Conservation (phyloP, 2,888 invertebrate genomes). For the Cerceris rybyensis region DNA sequence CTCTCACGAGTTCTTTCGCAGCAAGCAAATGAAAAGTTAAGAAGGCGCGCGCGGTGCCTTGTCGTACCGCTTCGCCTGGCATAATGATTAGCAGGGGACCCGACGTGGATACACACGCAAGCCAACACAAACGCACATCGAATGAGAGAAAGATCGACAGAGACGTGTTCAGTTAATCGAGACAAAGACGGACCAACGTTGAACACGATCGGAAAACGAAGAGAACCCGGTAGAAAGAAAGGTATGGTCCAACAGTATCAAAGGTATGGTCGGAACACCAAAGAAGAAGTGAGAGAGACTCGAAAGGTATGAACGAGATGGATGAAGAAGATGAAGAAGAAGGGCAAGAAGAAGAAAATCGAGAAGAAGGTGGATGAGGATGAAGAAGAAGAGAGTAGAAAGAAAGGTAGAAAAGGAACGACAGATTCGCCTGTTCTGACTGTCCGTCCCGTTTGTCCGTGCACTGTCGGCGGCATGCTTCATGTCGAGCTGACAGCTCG, state of each 20-base stretch:
- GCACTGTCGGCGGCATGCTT: slow-evolving; percentile 71
- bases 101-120: slow-evolving; percentile 46
- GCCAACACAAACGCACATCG: slow-evolving; percentile 31
- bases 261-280: slow-evolving; percentile 1
- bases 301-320: slow-evolving; percentile 7
- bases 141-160: slow-evolving; percentile 42
- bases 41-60: slow-evolving; percentile 61
- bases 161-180: slow-evolving; percentile 39
- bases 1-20: slow-evolving; percentile 46
- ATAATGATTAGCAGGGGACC: slow-evolving; percentile 66
- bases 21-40: slow-evolving; percentile 62
- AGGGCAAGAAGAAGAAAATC: slow-evolving; percentile 21
- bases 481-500: slow-evolving; percentile 73
- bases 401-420: slow-evolving; percentile 41
- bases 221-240: slow-evolving; percentile 3
- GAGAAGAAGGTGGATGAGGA: background rate
- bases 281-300: slow-evolving; percentile 9
- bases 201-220: slow-evolving; percentile 29
- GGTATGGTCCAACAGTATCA: background rate
- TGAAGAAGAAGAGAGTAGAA: slow-evolving; percentile 1
- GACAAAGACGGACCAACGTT: slow-evolving; percentile 39
- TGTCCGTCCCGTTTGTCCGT: slow-evolving; percentile 65
- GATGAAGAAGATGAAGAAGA: slow-evolving; percentile 12
- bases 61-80: slow-evolving; percentile 65
- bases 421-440: slow-evolving; percentile 63